These are phyloP conservation scores for Erebia ligea DNA, from an alignment of 2,888 invertebrate genomes.

Conservation along the genomic window DNA sequence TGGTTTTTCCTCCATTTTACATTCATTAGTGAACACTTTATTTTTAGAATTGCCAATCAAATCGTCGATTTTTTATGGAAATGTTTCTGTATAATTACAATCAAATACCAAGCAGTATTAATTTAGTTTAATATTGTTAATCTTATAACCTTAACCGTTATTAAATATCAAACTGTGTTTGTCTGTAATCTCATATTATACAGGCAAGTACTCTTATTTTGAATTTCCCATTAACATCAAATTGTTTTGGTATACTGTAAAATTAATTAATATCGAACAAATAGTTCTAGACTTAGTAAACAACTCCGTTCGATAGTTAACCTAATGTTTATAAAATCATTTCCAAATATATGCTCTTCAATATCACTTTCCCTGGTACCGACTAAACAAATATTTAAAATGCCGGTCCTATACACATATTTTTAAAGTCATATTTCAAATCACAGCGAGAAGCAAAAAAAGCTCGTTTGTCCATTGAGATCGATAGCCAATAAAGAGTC, in stretches of 20 bases:
- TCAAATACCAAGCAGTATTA: background rate
- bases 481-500: conserved; percentile 67
- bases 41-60: background rate
- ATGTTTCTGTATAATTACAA: background rate
- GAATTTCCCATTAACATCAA: background rate
- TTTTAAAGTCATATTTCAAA: conserved; percentile 35
- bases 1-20: conserved; percentile 28
- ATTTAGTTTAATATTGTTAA: no score
- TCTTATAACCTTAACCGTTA: background rate
- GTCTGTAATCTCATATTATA: background rate
- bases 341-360: conserved; percentile 14
- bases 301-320: background rate
- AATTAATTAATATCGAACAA: conserved; percentile 3
- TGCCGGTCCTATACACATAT: conserved; percentile 32
- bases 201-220: background rate
- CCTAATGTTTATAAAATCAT: background rate
- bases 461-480: conserved; percentile 50
- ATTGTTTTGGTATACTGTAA: conserved; percentile 1
- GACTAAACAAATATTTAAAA: conserved; percentile 46
- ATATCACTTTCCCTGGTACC: conserved; percentile 17
- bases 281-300: background rate
- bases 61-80: background rate
- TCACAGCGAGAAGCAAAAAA: conserved; percentile 32
- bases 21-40: conserved; percentile 5
- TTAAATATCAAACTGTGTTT: background rate